Conservation (phyloP, 2,113 vertebrate genomes). For the Dipodomys merriami region DNA sequence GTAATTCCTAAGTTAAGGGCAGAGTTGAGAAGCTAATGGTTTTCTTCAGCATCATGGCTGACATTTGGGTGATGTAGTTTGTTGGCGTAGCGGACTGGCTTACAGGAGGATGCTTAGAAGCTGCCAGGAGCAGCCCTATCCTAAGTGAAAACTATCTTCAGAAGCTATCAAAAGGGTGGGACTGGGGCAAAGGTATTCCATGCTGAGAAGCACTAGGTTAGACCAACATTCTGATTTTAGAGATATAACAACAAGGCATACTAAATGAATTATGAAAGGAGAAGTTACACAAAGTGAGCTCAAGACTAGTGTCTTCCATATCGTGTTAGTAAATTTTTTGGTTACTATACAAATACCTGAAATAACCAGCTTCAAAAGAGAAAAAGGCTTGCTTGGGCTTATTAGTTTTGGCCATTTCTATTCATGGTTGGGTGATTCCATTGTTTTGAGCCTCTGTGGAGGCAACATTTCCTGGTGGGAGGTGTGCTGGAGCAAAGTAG, state of each 20-base stretch:
- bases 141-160: neutral
- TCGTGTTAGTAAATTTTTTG: neutral
- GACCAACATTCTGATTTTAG: neutral
- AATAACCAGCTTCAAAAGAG: neutral
- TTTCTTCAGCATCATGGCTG: neutral
- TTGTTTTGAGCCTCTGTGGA: neutral
- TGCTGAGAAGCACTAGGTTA: neutral
- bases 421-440: neutral
- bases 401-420: neutral
- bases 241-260: neutral
- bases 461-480: neutral
- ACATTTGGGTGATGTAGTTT: neutral
- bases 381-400: neutral
- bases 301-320: neutral
- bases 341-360: neutral
- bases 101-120: neutral
- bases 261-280: neutral
- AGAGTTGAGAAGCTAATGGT: neutral
- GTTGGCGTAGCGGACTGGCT: neutral
- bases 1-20: conserved; percentile 1
- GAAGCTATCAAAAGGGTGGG: neutral
- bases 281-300: neutral
- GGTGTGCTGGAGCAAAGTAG: neutral
- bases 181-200: neutral
- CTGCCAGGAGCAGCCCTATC: neutral